Conservation (phyloP, 2,113 vertebrate genomes). For the Scartelaos histophorus region DNA sequence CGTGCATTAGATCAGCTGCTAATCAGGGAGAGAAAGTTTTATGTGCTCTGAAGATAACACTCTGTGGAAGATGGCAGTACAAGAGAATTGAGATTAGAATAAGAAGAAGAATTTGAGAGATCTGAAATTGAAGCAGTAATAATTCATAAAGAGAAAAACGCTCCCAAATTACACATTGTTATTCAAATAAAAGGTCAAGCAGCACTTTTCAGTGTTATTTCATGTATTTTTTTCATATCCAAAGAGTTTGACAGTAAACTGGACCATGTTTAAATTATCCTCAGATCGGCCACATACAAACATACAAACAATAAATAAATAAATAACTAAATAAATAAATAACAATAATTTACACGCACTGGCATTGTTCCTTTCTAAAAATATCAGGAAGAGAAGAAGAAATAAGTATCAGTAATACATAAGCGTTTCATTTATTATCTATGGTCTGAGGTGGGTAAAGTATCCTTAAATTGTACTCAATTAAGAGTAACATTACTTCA, state of each 20-base stretch:
- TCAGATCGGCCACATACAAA: neutral
- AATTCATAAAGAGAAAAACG: neutral
- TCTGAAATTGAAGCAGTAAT: neutral
- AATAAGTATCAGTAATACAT: neutral
- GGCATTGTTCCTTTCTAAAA: neutral
- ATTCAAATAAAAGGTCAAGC: neutral
- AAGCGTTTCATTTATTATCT: neutral
- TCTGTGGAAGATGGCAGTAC: neutral
- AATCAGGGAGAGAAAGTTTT: constrained; percentile 35
- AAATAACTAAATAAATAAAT: too few relatives aligned
- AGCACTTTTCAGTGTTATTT: neutral
- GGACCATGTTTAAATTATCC: neutral
- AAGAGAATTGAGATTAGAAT: neutral
- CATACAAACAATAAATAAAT: too few relatives aligned
- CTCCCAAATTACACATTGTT: neutral
- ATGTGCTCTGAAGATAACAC: constrained; percentile 30
- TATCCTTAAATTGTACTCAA: too few relatives aligned
- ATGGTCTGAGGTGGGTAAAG: neutral
- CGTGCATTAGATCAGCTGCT: constrained; percentile 42
- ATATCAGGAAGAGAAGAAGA: too few relatives aligned
- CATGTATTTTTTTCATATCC: neutral
- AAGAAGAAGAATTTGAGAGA: neutral
- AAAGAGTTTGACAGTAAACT: neutral
- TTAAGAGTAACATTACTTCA: too few relatives aligned
- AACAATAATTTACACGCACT: neutral